These are phyloP conservation scores for Drosophila saltans DNA, from an alignment of 1,140 invertebrate genomes.

Conservation along the genomic window DNA sequence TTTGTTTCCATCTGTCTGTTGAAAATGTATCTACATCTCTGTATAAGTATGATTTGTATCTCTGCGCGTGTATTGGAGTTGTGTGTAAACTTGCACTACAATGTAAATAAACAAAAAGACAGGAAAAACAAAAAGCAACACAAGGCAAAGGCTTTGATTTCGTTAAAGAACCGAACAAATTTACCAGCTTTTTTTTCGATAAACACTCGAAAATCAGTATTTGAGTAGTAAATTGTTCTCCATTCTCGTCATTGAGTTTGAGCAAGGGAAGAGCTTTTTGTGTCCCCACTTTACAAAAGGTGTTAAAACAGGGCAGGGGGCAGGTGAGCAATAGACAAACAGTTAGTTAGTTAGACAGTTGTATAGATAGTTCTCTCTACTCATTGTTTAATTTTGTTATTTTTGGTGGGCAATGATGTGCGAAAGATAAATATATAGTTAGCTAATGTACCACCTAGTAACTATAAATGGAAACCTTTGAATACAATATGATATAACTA, in stretches of 20 bases:
- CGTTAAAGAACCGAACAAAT: constrained; percentile 27
- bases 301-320: not conserved
- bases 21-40: constrained; percentile 24
- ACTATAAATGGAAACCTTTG: not conserved
- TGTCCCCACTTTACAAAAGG: not conserved
- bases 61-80: constrained; percentile 25
- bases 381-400: not conserved
- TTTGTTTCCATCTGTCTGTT: constrained; percentile 11
- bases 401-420: not conserved
- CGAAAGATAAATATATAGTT: not conserved
- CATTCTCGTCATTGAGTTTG: not conserved
- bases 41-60: too few relatives aligned
- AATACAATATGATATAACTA: not conserved
- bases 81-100: constrained; percentile 73
- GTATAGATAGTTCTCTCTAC: not conserved
- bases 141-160: constrained; percentile 43
- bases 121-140: constrained; percentile 54
- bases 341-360: not conserved
- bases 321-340: constrained; percentile 4
- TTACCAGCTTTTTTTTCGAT: constrained; percentile 1
- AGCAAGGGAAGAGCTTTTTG: not conserved
- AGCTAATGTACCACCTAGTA: not conserved
- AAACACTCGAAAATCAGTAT: constrained; percentile 5
- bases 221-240: constrained; percentile 9
- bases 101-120: constrained; percentile 79